A percentile compares a stretch with the other conserved stretches of the same genome.
These are phyloP conservation scores for Cynaeus angustus DNA, from an alignment of 2,888 invertebrate genomes.

Conservation along the genomic window DNA sequence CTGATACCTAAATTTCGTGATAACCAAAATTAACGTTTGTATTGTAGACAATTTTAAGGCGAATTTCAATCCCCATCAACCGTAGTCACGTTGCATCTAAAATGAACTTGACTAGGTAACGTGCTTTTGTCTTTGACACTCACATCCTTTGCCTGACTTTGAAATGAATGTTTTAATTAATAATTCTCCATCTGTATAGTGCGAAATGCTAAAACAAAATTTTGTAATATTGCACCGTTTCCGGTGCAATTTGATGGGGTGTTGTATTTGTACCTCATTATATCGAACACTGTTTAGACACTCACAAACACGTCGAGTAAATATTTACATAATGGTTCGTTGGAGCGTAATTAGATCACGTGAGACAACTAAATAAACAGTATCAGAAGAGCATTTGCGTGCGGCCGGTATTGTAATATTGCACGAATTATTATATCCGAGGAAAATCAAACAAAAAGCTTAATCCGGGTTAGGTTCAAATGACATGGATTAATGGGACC, in stretches of 20 bases:
- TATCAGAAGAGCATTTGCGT: background rate
- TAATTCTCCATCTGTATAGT: too few species aligned
- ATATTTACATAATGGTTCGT: slow-evolving; percentile 16
- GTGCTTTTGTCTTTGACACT: too few species aligned
- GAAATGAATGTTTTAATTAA: too few species aligned
- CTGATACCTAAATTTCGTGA: too few species aligned
- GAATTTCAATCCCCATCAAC: too few species aligned
- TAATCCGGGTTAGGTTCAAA: background rate
- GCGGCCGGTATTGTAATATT: background rate
- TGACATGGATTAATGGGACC: background rate
- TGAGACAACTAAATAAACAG: background rate
- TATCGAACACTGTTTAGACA: slow-evolving; percentile 21
- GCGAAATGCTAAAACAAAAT: too few species aligned
- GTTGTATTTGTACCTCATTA: slow-evolving; percentile 21
- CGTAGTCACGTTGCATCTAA: background rate
- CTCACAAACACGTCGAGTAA: slow-evolving; percentile 5
- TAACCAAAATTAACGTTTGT: too few species aligned
- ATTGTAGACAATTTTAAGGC: too few species aligned
- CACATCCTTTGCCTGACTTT: too few species aligned
- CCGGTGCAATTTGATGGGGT: background rate
- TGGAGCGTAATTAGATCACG: slow-evolving; percentile 21
- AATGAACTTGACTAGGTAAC: background rate
- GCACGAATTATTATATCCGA: slow-evolving; percentile 23
- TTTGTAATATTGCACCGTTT: too few species aligned
- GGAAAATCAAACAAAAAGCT: slow-evolving; percentile 1